Percentiles rank a stretch among this genome's conserved stretches.
Conservation (phyloP, 2,113 vertebrate genomes). For the Halichoerus grypus region DNA sequence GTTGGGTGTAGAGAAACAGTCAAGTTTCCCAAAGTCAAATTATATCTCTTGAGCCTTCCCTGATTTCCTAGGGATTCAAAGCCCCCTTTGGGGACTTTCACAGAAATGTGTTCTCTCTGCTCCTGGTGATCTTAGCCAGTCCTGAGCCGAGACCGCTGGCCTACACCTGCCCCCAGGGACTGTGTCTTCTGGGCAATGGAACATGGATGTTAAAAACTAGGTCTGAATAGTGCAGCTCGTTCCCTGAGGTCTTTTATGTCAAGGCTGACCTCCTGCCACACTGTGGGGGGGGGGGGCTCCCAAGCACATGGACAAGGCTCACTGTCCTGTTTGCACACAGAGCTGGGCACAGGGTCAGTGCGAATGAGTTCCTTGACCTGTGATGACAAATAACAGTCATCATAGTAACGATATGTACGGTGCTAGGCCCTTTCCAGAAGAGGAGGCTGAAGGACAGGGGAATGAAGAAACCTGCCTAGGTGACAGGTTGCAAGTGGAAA, state of each 20-base stretch:
- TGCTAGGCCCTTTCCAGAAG: background rate
- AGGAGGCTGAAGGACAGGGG: background rate
- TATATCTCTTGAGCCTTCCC: conserved; percentile 26
- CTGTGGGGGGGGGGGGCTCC: background rate
- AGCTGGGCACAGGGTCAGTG: background rate
- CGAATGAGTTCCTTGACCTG: background rate
- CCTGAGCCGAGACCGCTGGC: background rate
- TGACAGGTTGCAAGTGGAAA: background rate
- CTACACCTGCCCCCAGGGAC: background rate
- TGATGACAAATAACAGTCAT: background rate
- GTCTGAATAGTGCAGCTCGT: background rate
- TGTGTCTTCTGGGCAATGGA: background rate
- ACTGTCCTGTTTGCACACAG: background rate
- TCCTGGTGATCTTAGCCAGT: background rate
- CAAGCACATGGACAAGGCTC: background rate
- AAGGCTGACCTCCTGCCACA: background rate
- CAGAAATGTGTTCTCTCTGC: conserved; percentile 4
- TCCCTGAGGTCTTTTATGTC: background rate
- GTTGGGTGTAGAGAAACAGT: background rate
- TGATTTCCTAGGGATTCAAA: conserved; percentile 1
- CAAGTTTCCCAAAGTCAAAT: background rate
- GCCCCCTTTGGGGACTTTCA: background rate
- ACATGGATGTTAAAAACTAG: background rate
- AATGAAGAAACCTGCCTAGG: background rate
- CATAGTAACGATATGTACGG: rapidly evolving